These are phyloP conservation scores for Danaus chrysippus DNA, from an alignment of 2,888 invertebrate genomes.

Conservation along the genomic window DNA sequence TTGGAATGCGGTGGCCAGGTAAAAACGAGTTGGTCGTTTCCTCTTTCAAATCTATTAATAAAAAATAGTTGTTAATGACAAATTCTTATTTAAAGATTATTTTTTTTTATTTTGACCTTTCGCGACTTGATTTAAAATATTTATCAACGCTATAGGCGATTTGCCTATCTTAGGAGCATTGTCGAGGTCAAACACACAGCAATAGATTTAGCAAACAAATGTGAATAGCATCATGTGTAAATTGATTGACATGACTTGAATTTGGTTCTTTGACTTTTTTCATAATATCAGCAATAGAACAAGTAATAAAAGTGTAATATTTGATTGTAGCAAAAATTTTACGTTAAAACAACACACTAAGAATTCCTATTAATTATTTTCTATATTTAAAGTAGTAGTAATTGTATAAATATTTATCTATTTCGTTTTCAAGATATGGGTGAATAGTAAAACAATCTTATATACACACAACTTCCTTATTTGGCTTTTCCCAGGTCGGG, in stretches of 20 bases:
- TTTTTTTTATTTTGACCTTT: neutral
- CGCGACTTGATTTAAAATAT: neutral
- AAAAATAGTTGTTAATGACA: too few species aligned
- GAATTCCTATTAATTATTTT: slow-evolving; percentile 1
- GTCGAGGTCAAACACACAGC: slow-evolving; percentile 23
- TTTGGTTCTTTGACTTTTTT: neutral
- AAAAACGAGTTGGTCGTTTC: too few species aligned
- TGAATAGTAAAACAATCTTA: too few species aligned
- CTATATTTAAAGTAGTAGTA: slow-evolving; percentile 12
- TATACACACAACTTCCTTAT: too few species aligned
- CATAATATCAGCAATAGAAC: neutral
- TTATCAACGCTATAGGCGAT: neutral
- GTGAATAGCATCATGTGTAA: slow-evolving; percentile 28
- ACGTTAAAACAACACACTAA: too few species aligned
- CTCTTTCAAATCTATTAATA: too few species aligned
- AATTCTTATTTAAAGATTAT: neutral
- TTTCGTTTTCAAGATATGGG: neutral
- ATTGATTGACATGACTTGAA: slow-evolving; percentile 22
- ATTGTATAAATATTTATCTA: neutral
- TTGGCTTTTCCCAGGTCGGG: too few species aligned
- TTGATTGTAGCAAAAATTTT: too few species aligned
- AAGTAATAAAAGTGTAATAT: neutral
- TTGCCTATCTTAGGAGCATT: slow-evolving; percentile 19
- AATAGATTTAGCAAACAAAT: slow-evolving; percentile 30
- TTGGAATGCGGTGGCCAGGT: too few species aligned